Percentiles rank a stretch among this genome's conserved stretches.
Evolutionary conservation across 2,113 vertebrate genomes (phyloP).

Genomic region (Nycticorax nycticorax): DNA sequence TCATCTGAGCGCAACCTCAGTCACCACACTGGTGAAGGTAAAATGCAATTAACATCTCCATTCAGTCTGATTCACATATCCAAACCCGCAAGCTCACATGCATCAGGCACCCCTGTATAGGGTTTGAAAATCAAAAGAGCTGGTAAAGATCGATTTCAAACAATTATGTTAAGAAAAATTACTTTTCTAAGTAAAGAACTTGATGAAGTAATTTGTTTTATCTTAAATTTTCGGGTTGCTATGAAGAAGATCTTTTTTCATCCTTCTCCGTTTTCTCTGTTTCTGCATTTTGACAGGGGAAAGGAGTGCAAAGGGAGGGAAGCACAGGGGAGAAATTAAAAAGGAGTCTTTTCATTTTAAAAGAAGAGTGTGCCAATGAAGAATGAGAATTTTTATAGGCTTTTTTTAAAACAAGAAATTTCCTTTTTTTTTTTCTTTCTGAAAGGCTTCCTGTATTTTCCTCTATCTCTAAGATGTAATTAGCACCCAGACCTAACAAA

Average conservation of each 20-base stretch:
- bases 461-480: background rate
- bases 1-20: background rate
- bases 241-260: background rate
- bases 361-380: background rate
- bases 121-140: background rate
- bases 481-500: background rate
- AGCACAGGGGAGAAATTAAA: background rate
- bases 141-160: background rate
- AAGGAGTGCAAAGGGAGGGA: background rate
- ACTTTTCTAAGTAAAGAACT: background rate
- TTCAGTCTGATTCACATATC: background rate
- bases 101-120: background rate
- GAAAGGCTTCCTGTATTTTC: background rate
- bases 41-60: background rate
- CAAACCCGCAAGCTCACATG: background rate
- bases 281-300: background rate
- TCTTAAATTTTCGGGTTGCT: background rate
- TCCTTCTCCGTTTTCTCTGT: rapidly evolving
- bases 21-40: background rate
- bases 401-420: background rate
- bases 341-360: background rate
- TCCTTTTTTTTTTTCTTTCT: background rate
- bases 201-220: background rate
- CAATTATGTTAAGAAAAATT: background rate
- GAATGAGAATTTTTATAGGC: background rate